Evolutionary conservation across 2,888 invertebrate species (phyloP).

Genomic region (Sepioteuthis lessoniana): DNA sequence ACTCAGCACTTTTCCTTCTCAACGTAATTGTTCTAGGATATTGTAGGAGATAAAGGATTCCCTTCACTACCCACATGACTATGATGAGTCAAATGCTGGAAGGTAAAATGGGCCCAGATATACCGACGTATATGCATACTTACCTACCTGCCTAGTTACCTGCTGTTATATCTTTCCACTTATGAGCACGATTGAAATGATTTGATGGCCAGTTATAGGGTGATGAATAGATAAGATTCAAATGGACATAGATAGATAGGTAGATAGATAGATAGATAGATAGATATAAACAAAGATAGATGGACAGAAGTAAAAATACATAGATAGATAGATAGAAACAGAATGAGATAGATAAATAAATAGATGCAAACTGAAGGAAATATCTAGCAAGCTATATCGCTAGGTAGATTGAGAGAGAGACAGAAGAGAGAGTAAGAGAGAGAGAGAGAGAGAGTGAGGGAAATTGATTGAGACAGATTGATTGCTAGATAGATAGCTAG

Average conservation of each 20-base stretch:
- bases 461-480: too few relatives aligned
- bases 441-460: too few relatives aligned
- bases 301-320: neutral
- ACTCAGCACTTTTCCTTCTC: neutral
- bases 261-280: neutral
- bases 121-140: neutral
- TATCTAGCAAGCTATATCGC: too few relatives aligned
- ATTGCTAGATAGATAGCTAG: too few relatives aligned
- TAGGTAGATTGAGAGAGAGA: too few relatives aligned
- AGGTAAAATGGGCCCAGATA: neutral
- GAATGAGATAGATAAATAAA: too few relatives aligned
- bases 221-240: neutral
- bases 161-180: neutral
- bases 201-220: neutral
- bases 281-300: neutral
- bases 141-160: neutral
- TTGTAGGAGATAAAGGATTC: neutral
- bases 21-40: neutral
- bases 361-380: too few relatives aligned
- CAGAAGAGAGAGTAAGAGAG: too few relatives aligned
- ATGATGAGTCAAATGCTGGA: neutral
- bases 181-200: neutral
- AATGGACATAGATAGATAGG: too few relatives aligned
- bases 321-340: too few relatives aligned
- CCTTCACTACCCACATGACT: neutral